Evolutionary conservation across 1,140 invertebrate genomes (phyloP), one percentile per base, ranked within the genome.

Genomic region (Tetragnatha versicolor): DNA sequence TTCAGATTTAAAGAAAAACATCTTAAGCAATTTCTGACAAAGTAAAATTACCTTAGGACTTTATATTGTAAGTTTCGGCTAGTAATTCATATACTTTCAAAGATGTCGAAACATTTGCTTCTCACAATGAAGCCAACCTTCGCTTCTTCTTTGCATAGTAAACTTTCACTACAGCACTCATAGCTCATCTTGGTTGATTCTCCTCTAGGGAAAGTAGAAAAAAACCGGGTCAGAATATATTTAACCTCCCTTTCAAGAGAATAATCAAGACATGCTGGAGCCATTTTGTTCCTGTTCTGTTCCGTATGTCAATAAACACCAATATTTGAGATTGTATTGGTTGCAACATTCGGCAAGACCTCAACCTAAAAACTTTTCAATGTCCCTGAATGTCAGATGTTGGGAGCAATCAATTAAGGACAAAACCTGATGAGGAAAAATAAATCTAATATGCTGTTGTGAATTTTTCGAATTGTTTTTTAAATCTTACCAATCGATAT

Each of bases 281-380:
- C 12, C 12, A 47, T 17, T 20, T 47, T 47, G 12, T 47, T 20
- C 42, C 20, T 47, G 12, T 60, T 33, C 29, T 49, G 14, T n/a
- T 20, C 9, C 9, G 31, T 49, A 9, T 68, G 65, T 68, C 65
- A 68, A 68, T 35, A 68, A 31, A 51, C 39, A 51, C 25, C 33
- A 61, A 35, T 68, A 31, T 70, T 70, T 12, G 7, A 4, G 7
- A 20, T 25, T n/a, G 31, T 3, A 63, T 5, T 20, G 6, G 20
- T 70, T 70, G 47, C 68, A 39, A 70, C 47, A 70, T 29, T 22
- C 3, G 20, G 10, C 7, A 37, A 25, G 47, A 55, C 68, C 68
- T 70, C 68, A 70, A 70, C 68, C 68, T 39, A 55, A 70, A 70
- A 70, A 37, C n/a, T 20, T 39, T 55, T 70, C 47, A 27, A 12